Conservation (phyloP, 2,113 vertebrate genomes). For the Pseudorasbora parva region DNA sequence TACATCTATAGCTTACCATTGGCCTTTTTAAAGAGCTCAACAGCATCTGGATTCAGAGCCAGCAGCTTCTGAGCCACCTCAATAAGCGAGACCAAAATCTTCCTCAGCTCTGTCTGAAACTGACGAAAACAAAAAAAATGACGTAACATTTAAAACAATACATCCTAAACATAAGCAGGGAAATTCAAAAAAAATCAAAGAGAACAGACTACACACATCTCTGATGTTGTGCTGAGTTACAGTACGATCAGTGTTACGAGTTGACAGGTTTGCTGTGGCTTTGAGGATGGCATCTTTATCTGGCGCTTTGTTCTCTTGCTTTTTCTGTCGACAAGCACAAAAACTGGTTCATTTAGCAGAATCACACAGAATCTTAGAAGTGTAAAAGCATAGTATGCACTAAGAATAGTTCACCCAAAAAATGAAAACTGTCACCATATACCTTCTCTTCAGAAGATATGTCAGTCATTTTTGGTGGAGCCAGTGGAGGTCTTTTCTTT, state of each 20-base stretch:
- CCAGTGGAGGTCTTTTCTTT: slow-evolving; percentile 84
- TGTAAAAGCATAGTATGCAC: not conserved
- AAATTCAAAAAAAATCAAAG: not conserved
- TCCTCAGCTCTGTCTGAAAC: slow-evolving; percentile 98
- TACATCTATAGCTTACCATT: slow-evolving; percentile 82
- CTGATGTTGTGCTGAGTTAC: slow-evolving; percentile 90
- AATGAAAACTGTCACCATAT: not conserved
- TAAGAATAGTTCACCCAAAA: not conserved
- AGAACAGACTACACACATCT: slow-evolving; percentile 81
- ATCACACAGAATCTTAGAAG: not conserved
- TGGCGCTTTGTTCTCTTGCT: slow-evolving; percentile 94
- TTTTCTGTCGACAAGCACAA: slow-evolving; percentile 78
- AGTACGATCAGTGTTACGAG: slow-evolving; percentile 82
- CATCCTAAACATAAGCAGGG: not conserved
- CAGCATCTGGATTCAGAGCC: slow-evolving; percentile 94
- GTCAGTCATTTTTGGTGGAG: slow-evolving; percentile 87
- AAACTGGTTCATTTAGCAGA: not conserved
- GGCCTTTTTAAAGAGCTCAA: slow-evolving; percentile 97
- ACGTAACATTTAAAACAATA: not conserved
- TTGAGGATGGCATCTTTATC: slow-evolving; percentile 94
- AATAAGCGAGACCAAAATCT: slow-evolving; percentile 95
- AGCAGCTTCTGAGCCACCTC: slow-evolving; percentile 96
- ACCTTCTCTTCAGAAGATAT: slow-evolving; percentile 94
- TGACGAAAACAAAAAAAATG: slow-evolving; percentile 63
- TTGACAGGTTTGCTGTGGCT: slow-evolving; percentile 85